Base-by-base conservation (phyloP, 2,888 invertebrate genomes). In the Nomada ruficornis region DNA sequence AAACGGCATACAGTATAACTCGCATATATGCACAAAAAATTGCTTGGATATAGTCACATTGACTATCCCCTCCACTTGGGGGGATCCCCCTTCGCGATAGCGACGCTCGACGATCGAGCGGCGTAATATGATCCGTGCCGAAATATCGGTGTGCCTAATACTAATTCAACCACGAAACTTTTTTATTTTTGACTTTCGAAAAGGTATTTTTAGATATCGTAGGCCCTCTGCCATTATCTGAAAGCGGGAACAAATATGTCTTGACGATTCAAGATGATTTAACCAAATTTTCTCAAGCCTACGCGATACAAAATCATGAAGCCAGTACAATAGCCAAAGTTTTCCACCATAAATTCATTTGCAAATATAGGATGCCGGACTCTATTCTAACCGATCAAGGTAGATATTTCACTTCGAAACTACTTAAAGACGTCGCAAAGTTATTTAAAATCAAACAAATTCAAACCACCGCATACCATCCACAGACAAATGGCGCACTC, bases 221-320 rank as follows among this genome's bases (percentile, higher is more conserved):
- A 9, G 55, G 67, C 18, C 67, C 67, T 2, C 20, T 67, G 15
- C 67, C 54, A 18, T 29, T 67, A 18, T 23, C 36, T 7, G 67
- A 67, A 54, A 20, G n/a, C 13, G 55, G 67, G 5, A 67, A 67
- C 36, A 52, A 26, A 54, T 67, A 23, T 36, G 54, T 67, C 20
- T 36, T 67, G 23, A 67, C 67, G 3, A 2, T 67, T 50, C 55
- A 55, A 26, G 47, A 47, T 50, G 64, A 64, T 13, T 50, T 64
- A 47, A 50, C 64, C 47, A 64, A 64, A 26, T 64, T 26, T 23
- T 42, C 42, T 18, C 44, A 20, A 20, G 64, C 64, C 2, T 9
- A 64, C 7, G 23, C 67, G 3, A 55, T 67, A 67, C 55, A 29
- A 7, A 67, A 67, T 18, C 67, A 67, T 9, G 67, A 67, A 67